phyloP scores from a whole-genome alignment of 2,888 invertebrate genomes.

The Tromatobia lineatoria region DNA sequence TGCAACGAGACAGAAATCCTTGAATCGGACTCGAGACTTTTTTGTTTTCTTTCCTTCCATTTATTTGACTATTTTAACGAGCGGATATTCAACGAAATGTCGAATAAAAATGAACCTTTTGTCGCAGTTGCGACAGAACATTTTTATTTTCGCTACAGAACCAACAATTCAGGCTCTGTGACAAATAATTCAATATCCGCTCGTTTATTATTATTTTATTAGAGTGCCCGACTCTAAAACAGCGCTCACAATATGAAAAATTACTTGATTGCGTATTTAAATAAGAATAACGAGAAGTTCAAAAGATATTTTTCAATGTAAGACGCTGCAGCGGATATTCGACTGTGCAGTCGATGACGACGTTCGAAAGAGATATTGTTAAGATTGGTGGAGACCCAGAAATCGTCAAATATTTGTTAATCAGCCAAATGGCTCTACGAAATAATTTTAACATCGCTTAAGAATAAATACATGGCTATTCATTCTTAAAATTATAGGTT shows the following conservation, averaged over 20 bases:
- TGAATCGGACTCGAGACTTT: slow-evolving; percentile 39
- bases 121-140: neutral
- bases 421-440: slow-evolving; percentile 40
- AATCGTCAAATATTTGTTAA: slow-evolving; percentile 60
- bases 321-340: neutral
- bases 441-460: slow-evolving; percentile 41
- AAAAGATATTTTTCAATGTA: slow-evolving; percentile 23
- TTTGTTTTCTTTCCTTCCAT: slow-evolving; percentile 3
- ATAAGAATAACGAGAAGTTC: slow-evolving; percentile 20
- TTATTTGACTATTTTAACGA: slow-evolving; percentile 5
- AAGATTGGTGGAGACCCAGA: slow-evolving; percentile 52
- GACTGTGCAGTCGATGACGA: slow-evolving; percentile 31
- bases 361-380: slow-evolving; percentile 28
- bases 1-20: slow-evolving; percentile 52
- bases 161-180: neutral
- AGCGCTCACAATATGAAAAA: slow-evolving; percentile 1
- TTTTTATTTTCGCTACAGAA: slow-evolving; percentile 7
- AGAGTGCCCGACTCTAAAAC: slow-evolving; percentile 72
- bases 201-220: slow-evolving; percentile 26
- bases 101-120: neutral
- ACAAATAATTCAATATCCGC: neutral
- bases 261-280: neutral
- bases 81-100: slow-evolving; percentile 16
- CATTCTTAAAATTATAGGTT: slow-evolving; percentile 38
- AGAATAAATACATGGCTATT: slow-evolving; percentile 43